Percentiles rank a stretch among this genome's conserved stretches.
phyloP scores from a whole-genome alignment of 2,113 vertebrate species.

The Dasyornis broadbenti region DNA sequence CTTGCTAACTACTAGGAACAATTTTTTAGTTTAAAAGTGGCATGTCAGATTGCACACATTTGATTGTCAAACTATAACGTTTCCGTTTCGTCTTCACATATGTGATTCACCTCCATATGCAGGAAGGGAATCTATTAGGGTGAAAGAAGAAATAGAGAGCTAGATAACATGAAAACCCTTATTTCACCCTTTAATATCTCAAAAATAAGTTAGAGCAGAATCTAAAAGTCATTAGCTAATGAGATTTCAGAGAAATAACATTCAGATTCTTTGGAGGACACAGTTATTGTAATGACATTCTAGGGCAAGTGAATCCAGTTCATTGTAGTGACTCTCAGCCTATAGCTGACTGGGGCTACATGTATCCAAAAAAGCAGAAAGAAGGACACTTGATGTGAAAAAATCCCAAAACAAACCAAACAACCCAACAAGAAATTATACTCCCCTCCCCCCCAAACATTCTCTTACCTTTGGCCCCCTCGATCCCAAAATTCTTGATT shows the following conservation, averaged over 20 bases:
- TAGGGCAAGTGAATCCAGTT: not conserved
- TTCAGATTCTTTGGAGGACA: not conserved
- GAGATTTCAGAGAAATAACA: not conserved
- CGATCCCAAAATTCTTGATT: slow-evolving; percentile 7
- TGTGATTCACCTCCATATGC: not conserved
- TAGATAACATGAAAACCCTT: not conserved
- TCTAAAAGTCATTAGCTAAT: not conserved
- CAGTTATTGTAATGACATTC: not conserved
- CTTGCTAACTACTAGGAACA: not conserved
- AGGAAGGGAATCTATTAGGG: not conserved
- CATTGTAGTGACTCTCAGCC: not conserved
- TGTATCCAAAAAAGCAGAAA: not conserved
- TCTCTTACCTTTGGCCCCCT: slow-evolving; percentile 69
- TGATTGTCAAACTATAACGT: not conserved
- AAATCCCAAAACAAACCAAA: not conserved
- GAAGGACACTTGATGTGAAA: not conserved
- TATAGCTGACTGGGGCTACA: not conserved
- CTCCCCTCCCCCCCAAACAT: not conserved
- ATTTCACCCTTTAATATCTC: not conserved
- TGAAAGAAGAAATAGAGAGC: not conserved
- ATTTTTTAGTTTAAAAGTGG: not conserved
- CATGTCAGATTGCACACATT: not conserved
- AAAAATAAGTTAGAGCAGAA: not conserved
- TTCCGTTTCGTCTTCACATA: not conserved
- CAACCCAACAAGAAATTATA: not conserved